Evolutionary conservation across 2,888 invertebrate genomes (phyloP).

Genomic region (Epirrhoe tristata): DNA sequence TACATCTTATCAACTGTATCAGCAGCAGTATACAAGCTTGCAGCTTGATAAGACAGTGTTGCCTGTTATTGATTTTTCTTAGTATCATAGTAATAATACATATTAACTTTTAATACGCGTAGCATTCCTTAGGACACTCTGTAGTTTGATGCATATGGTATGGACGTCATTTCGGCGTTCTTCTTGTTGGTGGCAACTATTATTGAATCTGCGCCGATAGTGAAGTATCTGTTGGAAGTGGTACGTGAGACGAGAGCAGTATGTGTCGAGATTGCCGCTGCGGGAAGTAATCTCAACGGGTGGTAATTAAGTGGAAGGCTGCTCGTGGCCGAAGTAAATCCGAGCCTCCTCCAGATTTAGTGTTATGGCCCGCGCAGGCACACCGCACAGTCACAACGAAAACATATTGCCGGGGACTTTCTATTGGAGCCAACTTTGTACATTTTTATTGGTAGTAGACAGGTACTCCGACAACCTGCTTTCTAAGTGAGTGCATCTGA

Average conservation of each 20-base stretch:
- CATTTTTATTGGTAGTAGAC: not conserved
- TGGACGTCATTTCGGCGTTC: not conserved
- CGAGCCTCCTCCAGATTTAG: conserved; percentile 79
- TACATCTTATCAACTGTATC: no score
- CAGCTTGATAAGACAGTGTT: no score
- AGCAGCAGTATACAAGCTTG: no score
- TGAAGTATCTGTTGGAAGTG: conserved; percentile 43
- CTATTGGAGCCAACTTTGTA: not conserved
- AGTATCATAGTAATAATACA: not conserved
- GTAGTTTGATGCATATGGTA: not conserved
- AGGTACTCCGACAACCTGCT: conserved; percentile 10
- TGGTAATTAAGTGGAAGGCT: conserved; percentile 74
- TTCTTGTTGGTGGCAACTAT: conserved; percentile 6
- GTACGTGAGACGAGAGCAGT: conserved; percentile 49
- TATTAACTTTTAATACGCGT: not conserved
- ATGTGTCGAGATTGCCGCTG: conserved; percentile 57
- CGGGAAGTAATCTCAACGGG: conserved; percentile 72
- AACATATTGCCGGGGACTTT: conserved; percentile 7
- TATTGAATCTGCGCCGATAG: conserved; percentile 38
- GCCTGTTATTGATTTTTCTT: no score
- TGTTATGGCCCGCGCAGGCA: conserved; percentile 73
- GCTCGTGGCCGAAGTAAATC: conserved; percentile 69
- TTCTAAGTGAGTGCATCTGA: conserved; percentile 39
- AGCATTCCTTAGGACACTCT: not conserved
- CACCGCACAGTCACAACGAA: conserved; percentile 45